phyloP scores from a whole-genome alignment of 2,888 invertebrate genomes.

The Embidobia sp. region DNA sequence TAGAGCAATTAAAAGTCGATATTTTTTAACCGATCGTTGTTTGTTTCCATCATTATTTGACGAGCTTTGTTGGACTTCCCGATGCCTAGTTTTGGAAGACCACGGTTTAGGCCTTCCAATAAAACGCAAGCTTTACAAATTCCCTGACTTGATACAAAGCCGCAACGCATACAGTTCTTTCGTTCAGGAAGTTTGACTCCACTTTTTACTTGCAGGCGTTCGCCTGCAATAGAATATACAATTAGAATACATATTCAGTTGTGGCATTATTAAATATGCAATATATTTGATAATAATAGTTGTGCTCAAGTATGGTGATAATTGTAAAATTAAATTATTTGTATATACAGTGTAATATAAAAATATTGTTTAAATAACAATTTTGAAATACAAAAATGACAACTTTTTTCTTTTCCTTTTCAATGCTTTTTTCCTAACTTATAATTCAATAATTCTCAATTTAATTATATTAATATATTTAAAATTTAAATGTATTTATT shows the following conservation, averaged over 20 bases:
- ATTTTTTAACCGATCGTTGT: conserved; percentile 53
- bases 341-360: conserved; percentile 12
- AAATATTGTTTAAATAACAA: not conserved
- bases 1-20: conserved; percentile 56
- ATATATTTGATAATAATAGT: too few species aligned
- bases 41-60: conserved; percentile 67
- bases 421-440: conserved; percentile 39
- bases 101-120: conserved; percentile 96
- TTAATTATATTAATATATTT: too few species aligned
- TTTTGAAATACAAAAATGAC: conserved; percentile 17
- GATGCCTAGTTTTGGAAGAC: conserved; percentile 94
- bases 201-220: conserved; percentile 85
- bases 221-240: conserved; percentile 84
- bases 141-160: conserved; percentile 95
- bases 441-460: too few species aligned
- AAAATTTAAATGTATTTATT: too few species aligned
- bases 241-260: not conserved
- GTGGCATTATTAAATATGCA: conserved; percentile 8
- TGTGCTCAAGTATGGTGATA: not conserved
- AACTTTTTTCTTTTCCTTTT: too few species aligned
- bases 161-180: conserved; percentile 91
- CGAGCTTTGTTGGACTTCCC: conserved; percentile 92
- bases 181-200: conserved; percentile 91
- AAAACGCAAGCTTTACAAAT: conserved; percentile 98
- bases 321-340: conserved; percentile 3